These are phyloP conservation scores for Hippocampus barbouri DNA, from an alignment of 2,113 vertebrate species.

Conservation along the genomic window DNA sequence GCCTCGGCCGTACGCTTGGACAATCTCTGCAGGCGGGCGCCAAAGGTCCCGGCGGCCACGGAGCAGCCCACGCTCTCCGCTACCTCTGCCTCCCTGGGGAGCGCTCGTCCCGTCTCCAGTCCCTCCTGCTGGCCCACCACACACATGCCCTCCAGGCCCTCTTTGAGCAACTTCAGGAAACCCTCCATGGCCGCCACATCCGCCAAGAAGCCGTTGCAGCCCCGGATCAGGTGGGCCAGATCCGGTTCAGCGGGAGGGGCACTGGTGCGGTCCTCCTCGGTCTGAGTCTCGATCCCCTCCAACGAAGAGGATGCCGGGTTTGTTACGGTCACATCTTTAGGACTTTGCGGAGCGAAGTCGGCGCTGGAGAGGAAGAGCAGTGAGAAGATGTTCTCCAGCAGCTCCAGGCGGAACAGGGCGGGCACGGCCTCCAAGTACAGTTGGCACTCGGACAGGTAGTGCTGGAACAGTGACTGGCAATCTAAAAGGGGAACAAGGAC, in stretches of 20 bases:
- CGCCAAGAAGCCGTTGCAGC: slow-evolving; percentile 80
- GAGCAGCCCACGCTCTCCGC: slow-evolving; percentile 76
- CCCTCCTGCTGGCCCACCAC: slow-evolving; percentile 71
- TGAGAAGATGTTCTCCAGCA: slow-evolving; percentile 97
- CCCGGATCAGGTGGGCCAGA: slow-evolving; percentile 76
- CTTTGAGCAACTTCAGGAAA: slow-evolving; percentile 83
- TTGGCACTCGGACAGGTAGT: slow-evolving; percentile 83
- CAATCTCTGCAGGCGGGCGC: slow-evolving; percentile 76
- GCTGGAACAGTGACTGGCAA: slow-evolving; percentile 73
- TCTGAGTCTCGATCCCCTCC: not conserved
- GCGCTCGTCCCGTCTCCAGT: slow-evolving; percentile 54
- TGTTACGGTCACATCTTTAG: slow-evolving; percentile 29
- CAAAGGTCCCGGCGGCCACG: slow-evolving; percentile 75
- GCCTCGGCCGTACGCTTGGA: slow-evolving; percentile 90
- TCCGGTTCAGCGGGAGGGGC: slow-evolving; percentile 53
- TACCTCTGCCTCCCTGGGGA: slow-evolving; percentile 65
- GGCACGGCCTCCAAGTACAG: slow-evolving; percentile 82
- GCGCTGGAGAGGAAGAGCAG: slow-evolving; percentile 84
- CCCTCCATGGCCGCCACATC: slow-evolving; percentile 78
- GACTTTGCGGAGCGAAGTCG: slow-evolving; percentile 72
- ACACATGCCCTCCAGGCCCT: slow-evolving; percentile 80
- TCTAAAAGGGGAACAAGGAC: slow-evolving; percentile 61
- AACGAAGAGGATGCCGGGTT: not conserved
- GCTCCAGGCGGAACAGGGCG: slow-evolving; percentile 83
- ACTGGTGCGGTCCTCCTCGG: not conserved